These are phyloP conservation scores for Phallusia fumigata DNA, from an alignment of 23 tunicate genomes.

Conservation along the genomic window DNA sequence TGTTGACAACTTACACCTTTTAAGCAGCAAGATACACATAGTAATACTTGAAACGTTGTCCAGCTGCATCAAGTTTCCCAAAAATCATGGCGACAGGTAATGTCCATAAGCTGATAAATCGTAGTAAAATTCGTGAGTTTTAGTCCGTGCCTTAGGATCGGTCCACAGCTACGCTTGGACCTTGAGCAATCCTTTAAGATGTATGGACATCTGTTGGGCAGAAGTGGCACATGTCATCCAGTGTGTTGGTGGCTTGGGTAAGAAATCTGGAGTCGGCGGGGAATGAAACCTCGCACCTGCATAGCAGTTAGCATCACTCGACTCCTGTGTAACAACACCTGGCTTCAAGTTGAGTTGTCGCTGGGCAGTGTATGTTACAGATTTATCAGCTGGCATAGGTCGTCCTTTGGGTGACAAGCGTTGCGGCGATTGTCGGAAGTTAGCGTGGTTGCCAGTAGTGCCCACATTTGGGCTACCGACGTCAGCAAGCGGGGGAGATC, in stretches of 20 bases:
- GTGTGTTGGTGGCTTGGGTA: constrained; percentile 75
- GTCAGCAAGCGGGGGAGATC: constrained; percentile 18
- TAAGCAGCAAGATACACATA: not conserved
- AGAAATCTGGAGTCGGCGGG: constrained; percentile 53
- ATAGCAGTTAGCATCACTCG: constrained; percentile 2
- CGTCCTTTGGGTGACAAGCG: constrained; percentile 15
- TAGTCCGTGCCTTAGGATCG: not conserved
- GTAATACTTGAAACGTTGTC: not conserved
- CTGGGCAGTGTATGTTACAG: constrained; percentile 4
- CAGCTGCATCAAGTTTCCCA: constrained; percentile 7
- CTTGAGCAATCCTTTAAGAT: constrained; percentile 61
- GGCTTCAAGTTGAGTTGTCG: constrained; percentile 1
- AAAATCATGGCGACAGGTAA: constrained; percentile 13
- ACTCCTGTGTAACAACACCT: not conserved
- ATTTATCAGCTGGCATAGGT: constrained; percentile 11
- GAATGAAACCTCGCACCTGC: constrained; percentile 74
- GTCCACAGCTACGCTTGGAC: constrained; percentile 43
- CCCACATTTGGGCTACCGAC: constrained; percentile 29
- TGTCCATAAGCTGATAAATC: constrained; percentile 2
- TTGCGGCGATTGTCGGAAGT: constrained; percentile 8
- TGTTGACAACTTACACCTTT: constrained; percentile 10
- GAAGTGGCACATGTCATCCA: constrained; percentile 51
- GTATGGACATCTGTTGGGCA: constrained; percentile 33
- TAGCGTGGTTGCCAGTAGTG: not conserved
- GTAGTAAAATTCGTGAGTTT: not conserved